Percentiles rank a stretch among this genome's conserved stretches.
Evolutionary conservation across 2,113 vertebrate species (phyloP).

Genomic region (Tychaedon coryphoeus): DNA sequence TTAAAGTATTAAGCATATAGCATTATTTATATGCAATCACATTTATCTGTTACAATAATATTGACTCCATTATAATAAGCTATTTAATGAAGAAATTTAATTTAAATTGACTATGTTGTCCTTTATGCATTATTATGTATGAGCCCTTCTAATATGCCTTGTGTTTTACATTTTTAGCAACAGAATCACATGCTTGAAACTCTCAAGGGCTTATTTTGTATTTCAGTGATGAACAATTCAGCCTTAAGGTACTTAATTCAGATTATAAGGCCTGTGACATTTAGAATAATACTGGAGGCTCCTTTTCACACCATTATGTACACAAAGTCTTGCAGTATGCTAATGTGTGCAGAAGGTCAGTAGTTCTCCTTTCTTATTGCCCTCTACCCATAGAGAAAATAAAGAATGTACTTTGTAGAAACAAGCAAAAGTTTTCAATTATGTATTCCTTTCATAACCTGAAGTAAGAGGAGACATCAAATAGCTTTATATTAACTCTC

Average conservation of each 20-base stretch:
- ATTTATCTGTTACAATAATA: constrained; percentile 10
- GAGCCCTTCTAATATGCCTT: neutral
- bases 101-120: neutral
- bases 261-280: constrained; percentile 12
- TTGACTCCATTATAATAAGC: neutral
- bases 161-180: constrained; percentile 11
- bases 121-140: neutral
- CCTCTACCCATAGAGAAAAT: neutral
- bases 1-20: constrained; percentile 17
- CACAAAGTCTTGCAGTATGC: neutral
- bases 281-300: constrained; percentile 26
- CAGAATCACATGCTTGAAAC: neutral
- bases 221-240: neutral
- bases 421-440: neutral
- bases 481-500: neutral
- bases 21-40: constrained; percentile 8
- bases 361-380: neutral
- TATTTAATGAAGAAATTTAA: constrained; percentile 24
- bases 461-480: neutral
- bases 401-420: neutral
- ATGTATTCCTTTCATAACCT: neutral
- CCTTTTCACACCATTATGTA: constrained; percentile 3
- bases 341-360: neutral
- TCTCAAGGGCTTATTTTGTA: constrained; percentile 35
- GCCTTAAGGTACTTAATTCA: neutral